These are phyloP conservation scores for Prunella strophiata DNA, from an alignment of 2,797 vertebrate species.

Conservation along the genomic window DNA sequence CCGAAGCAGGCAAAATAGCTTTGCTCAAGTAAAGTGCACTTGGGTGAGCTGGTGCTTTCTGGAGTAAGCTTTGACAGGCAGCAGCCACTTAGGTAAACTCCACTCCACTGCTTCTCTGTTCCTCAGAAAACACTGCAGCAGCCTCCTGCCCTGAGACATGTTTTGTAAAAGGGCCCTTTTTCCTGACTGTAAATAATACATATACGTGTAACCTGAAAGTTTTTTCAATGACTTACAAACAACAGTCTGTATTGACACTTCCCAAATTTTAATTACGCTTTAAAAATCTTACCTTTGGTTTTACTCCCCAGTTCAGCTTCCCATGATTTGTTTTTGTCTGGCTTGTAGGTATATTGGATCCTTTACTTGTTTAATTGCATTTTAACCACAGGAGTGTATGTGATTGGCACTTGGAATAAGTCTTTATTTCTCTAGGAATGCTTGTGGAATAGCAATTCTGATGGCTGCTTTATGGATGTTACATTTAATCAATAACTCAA, in stretches of 20 bases:
- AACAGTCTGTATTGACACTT: neutral
- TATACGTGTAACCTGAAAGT: neutral
- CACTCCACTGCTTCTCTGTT: neutral
- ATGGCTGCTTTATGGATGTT: neutral
- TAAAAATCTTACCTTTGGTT: neutral
- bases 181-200: neutral
- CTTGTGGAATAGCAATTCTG: constrained; percentile 19
- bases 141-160: neutral
- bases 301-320: neutral
- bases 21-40: neutral
- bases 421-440: constrained; percentile 36
- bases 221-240: neutral
- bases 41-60: neutral
- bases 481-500: constrained; percentile 58
- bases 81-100: neutral
- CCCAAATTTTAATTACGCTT: neutral
- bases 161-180: neutral
- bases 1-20: neutral
- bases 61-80: neutral
- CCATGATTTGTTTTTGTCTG: constrained; percentile 4
- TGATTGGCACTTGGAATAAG: constrained; percentile 36
- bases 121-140: neutral
- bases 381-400: constrained; percentile 11
- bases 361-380: constrained; percentile 51
- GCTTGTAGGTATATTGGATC: neutral